phyloP scores from a whole-genome alignment of 2,797 vertebrate species.

The Chloroceryle inda region DNA sequence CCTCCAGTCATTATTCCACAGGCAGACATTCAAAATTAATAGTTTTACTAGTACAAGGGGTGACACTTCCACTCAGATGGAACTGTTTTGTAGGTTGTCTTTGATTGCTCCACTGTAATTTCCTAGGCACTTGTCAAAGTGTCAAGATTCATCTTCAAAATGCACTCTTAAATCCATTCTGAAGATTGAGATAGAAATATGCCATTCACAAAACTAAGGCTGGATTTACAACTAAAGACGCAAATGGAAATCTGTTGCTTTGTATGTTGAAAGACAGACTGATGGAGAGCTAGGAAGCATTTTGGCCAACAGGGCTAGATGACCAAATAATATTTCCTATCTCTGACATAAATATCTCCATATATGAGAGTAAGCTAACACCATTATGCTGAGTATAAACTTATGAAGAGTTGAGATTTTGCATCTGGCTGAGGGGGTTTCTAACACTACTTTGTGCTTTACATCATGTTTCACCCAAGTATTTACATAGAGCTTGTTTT shows the following conservation, averaged over 20 bases:
- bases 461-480: neutral
- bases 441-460: neutral
- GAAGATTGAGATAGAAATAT: neutral
- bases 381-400: neutral
- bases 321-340: neutral
- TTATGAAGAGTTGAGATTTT: neutral
- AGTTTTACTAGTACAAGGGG: accelerated
- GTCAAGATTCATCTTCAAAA: neutral
- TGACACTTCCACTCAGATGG: neutral
- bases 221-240: neutral
- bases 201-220: neutral
- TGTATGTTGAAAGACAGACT: neutral
- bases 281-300: neutral
- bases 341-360: neutral
- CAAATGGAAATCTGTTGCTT: neutral
- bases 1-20: too few species aligned
- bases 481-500: neutral
- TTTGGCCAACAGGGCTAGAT: neutral
- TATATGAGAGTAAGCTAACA: neutral
- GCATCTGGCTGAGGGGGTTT: neutral
- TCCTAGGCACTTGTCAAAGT: neutral
- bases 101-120: neutral
- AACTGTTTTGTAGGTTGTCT: neutral
- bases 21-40: neutral
- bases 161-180: neutral